phyloP scores from a whole-genome alignment of 2,888 invertebrate genomes.

The Euplagia quadripunctaria region DNA sequence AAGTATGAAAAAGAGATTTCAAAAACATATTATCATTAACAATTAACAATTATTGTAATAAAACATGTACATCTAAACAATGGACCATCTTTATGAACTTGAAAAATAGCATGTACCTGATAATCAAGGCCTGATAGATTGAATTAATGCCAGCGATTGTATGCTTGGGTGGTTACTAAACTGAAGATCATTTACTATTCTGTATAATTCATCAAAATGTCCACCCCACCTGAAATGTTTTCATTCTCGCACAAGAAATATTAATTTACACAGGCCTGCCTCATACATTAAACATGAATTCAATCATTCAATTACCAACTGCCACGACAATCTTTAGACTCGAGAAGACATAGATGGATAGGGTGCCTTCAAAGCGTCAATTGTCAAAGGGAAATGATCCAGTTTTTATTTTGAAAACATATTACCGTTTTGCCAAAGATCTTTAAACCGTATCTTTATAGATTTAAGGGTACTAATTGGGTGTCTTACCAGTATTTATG shows the following conservation, averaged over 20 bases:
- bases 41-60: too few relatives aligned
- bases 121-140: neutral
- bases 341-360: slow-evolving; percentile 69
- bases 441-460: slow-evolving; percentile 32
- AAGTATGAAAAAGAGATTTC: too few relatives aligned
- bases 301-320: slow-evolving; percentile 54
- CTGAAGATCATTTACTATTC: neutral
- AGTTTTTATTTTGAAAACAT: slow-evolving; percentile 56
- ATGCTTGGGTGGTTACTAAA: neutral
- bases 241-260: slow-evolving; percentile 33
- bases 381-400: slow-evolving; percentile 73
- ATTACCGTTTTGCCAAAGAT: slow-evolving; percentile 14
- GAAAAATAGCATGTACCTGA: neutral
- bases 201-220: slow-evolving; percentile 23
- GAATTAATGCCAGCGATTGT: too few relatives aligned
- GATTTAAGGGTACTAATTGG: slow-evolving; percentile 35
- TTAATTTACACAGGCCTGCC: slow-evolving; percentile 36
- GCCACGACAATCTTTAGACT: slow-evolving; percentile 36
- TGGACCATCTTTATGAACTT: neutral
- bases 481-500: slow-evolving; percentile 41
- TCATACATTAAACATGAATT: slow-evolving; percentile 54
- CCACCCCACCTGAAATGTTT: slow-evolving; percentile 21
- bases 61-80: neutral
- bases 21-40: too few relatives aligned
- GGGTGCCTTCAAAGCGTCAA: slow-evolving; percentile 64